Evolutionary conservation across 2,888 invertebrate genomes (phyloP), one percentile per base, ranked within the genome.

Genomic region (Drosophila parthenogenetica): DNA sequence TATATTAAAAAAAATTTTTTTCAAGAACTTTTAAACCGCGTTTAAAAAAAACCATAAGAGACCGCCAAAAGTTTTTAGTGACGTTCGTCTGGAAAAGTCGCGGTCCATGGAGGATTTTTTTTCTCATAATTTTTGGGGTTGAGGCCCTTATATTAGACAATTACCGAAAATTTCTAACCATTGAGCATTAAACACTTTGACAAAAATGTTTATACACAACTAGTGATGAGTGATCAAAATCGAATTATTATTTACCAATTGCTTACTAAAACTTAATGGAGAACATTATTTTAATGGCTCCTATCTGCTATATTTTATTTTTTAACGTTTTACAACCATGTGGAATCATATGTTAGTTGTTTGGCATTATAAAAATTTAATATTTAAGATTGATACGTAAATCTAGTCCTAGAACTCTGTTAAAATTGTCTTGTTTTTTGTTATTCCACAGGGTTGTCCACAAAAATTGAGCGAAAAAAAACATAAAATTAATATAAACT

Each of bases 371-470:
- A 50, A 14, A 43, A 46, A 58, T 42, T 57, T 69, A 29, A 55
- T 66, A 71, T 50, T 57, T 65, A 42, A 61, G 46, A 73, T 77
- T 77, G 77, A 77, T 68, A 45, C 37, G 29, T 17, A 51, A 39
- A n/a, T 60, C 40, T 66, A 66, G 65, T 57, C 14, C 16, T 55
- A 58, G 58, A 46, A 29, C 4, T 58, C 13, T 37, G n/a, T 60
- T 48, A 0, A 51, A 64, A 65, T 66, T 67, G 17, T 50, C 37
- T 62, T 61, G 58, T 54, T 35, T 49, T 59, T 74, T 69, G 73
- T 79, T 73, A 81, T 85, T 87, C 87, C 87, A 87, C 85, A 80
- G 79, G 79, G 85, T 65, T 49, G 40, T 53, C 46, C 32, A 53
- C 46, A 13, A 45, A 57, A 19, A 55, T 39, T 37, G 8, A 22